Base-by-base conservation (phyloP, 1,140 invertebrate species). In the Ceratina australensis region DNA sequence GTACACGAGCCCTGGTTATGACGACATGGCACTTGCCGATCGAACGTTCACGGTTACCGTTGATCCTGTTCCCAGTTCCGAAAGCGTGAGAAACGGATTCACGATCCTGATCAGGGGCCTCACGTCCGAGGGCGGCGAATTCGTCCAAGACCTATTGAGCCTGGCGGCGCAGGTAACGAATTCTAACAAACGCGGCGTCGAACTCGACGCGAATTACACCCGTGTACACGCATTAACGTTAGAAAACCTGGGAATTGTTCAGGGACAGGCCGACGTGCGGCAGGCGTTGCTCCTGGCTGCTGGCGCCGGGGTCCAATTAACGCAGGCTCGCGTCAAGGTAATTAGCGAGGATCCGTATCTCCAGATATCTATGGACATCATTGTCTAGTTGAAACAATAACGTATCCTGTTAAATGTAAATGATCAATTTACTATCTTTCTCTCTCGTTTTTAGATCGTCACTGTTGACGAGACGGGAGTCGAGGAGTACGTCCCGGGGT, bases 401-500 rank as follows among this genome's bases (percentile, higher is more conserved):
- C n/a, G n/a, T n/a, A n/a, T n/a, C n/a, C n/a, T n/a, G n/a, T n/a
- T n/a, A n/a, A n/a, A n/a, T n/a, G n/a, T n/a, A n/a, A n/a, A n/a
- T n/a, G n/a, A n/a, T n/a, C n/a, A n/a, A n/a, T n/a, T n/a, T n/a
- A n/a, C n/a, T n/a, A n/a, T n/a, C n/a, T n/a, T 33, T 3, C 4
- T 15, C 60, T 72, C 64, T 52, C 72, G 52, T 63, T 86, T 88
- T 67, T 83, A 90, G 89, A 85, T 77, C 71, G 87, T 90, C 77
- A 75, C 81, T 67, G 87, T 89, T 16, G 86, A 89, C 63, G 86
- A 89, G 50, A 83, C 86, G 26, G 87, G 93, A 20, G 75, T 89
- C 2, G 88, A 90, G 64, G 91, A 93, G 64, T 90, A 93, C 80
- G 87, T 93, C 57, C 94, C 93, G 69, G 86, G 84, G 90, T 42